A percentile compares a stretch with the other conserved stretches of the same genome.
Conservation (phyloP, 1,140 invertebrate genomes). For the Varroa destructor region DNA sequence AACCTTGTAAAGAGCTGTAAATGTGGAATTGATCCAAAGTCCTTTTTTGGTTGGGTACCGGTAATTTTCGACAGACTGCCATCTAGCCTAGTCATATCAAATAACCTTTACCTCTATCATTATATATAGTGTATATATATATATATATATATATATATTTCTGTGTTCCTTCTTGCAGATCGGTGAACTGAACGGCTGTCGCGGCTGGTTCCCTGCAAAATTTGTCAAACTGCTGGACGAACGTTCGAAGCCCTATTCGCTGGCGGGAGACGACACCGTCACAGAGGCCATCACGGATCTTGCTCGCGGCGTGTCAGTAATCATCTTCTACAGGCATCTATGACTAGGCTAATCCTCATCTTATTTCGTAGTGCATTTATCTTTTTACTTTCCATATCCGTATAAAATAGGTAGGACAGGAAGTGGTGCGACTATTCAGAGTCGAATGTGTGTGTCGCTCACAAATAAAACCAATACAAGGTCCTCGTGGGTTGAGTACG, state of each 20-base stretch:
- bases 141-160: no score
- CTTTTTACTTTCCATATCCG: neutral
- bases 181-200: slow-evolving; percentile 88
- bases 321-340: neutral
- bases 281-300: slow-evolving; percentile 90
- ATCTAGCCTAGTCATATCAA: no score
- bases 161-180: slow-evolving; percentile 42
- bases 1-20: neutral
- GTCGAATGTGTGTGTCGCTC: no score
- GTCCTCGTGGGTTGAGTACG: no score
- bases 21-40: neutral
- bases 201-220: slow-evolving; percentile 98
- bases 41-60: no score
- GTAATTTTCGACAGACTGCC: no score
- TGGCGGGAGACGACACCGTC: slow-evolving; percentile 90
- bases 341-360: neutral
- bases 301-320: slow-evolving; percentile 63
- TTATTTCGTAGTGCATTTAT: neutral
- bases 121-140: no score
- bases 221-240: slow-evolving; percentile 95
- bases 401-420: neutral
- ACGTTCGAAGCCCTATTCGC: slow-evolving; percentile 78
- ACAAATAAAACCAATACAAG: no score
- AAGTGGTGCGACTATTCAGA: no score
- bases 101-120: no score